These are phyloP conservation scores for Drosophila micromelanica DNA, from an alignment of 1,140 invertebrate genomes.

Conservation along the genomic window DNA sequence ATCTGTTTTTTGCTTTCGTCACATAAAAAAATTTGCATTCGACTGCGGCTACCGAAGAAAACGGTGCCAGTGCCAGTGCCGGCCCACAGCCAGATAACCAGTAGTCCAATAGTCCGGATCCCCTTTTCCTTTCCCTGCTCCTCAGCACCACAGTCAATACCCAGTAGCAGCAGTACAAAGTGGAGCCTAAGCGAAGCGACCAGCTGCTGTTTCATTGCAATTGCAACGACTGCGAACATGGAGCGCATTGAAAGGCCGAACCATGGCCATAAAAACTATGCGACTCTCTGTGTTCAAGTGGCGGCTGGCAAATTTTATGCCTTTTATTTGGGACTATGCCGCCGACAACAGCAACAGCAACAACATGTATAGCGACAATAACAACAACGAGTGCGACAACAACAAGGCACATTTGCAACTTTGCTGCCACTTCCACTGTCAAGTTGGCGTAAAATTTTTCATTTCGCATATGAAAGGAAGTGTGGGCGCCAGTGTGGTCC, in stretches of 20 bases:
- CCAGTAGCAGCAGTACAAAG: background rate
- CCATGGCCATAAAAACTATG: conserved; percentile 74
- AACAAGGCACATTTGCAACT: conserved; percentile 73
- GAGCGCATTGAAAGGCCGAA: conserved; percentile 59
- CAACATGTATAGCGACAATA: conserved; percentile 14
- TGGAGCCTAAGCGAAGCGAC: conserved; percentile 17
- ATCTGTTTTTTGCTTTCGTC: conserved; percentile 52
- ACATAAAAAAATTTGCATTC: conserved; percentile 58
- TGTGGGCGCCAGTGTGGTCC: conserved; percentile 68
- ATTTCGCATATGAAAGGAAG: conserved; percentile 82
- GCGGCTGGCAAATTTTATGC: conserved; percentile 66
- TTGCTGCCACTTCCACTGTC: conserved; percentile 79
- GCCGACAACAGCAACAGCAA: conserved; percentile 47
- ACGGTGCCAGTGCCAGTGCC: conserved; percentile 10
- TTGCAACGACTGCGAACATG: conserved; percentile 35
- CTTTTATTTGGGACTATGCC: conserved; percentile 73
- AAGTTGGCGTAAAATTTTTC: conserved; percentile 81
- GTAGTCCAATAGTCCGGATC: conserved; percentile 1
- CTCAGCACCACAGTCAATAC: no score
- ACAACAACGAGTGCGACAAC: conserved; percentile 32
- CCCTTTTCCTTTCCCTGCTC: background rate
- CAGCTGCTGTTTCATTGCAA: conserved; percentile 48
- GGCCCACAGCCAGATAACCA: conserved; percentile 29
- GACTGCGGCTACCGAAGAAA: conserved; percentile 35
- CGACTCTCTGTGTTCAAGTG: conserved; percentile 59